Evolutionary conservation across 2,888 invertebrate genomes (phyloP).

Genomic region (Megamerina dolium): DNA sequence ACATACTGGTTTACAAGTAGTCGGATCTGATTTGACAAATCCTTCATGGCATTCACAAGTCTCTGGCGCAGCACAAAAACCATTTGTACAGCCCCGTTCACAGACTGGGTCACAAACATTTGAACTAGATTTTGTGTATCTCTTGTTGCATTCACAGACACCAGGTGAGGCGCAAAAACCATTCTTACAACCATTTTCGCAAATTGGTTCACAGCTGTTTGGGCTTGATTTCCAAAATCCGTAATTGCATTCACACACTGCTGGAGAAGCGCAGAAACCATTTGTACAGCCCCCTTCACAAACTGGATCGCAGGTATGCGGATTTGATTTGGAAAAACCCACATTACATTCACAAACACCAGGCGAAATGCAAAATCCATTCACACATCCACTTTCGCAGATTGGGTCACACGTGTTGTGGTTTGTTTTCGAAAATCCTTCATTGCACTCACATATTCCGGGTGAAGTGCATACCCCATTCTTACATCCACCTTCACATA

Average conservation of each 20-base stretch:
- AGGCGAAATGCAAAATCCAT: constrained; percentile 31
- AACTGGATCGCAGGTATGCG: constrained; percentile 16
- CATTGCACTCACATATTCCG: constrained; percentile 26
- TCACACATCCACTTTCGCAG: constrained; percentile 25
- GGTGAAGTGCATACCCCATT: constrained; percentile 39
- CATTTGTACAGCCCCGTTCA: constrained; percentile 25
- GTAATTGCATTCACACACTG: constrained; percentile 31
- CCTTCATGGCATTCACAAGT: constrained; percentile 28
- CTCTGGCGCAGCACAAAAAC: constrained; percentile 34
- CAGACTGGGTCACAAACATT: constrained; percentile 8
- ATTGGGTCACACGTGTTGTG: constrained; percentile 4
- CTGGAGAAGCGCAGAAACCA: not conserved
- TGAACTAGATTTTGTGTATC: constrained; percentile 1
- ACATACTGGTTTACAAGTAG: constrained; percentile 49
- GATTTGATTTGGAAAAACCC: constrained; percentile 20
- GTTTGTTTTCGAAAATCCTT: not conserved
- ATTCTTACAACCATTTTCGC: constrained; percentile 40
- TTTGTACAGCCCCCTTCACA: constrained; percentile 18
- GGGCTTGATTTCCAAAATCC: constrained; percentile 21
- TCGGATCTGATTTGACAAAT: constrained; percentile 20
- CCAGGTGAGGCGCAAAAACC: constrained; percentile 50
- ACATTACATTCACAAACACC: constrained; percentile 29
- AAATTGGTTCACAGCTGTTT: constrained; percentile 47
- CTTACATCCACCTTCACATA: constrained; percentile 24
- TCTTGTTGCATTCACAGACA: constrained; percentile 28